phyloP scores from a whole-genome alignment of 1,140 invertebrate species.

The Penaeus chinensis region DNA sequence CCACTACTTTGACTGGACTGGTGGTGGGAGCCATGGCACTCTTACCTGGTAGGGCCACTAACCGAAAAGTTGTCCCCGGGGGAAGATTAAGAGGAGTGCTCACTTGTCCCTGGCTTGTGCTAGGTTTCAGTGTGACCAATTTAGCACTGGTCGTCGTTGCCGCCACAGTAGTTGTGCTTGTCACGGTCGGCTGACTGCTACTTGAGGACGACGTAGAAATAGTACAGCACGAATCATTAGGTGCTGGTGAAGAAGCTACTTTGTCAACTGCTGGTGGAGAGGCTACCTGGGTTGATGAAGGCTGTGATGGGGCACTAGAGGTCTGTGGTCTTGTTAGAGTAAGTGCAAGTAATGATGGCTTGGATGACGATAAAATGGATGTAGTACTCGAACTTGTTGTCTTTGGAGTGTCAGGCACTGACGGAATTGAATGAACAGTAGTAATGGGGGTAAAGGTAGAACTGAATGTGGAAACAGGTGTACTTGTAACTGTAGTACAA shows the following conservation, averaged over 20 bases:
- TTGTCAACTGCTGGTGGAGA: constrained; percentile 35
- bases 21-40: constrained; percentile 61
- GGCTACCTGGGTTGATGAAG: constrained; percentile 31
- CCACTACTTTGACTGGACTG: constrained; percentile 62
- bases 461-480: constrained; percentile 18
- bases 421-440: constrained; percentile 15
- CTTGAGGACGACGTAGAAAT: constrained; percentile 10
- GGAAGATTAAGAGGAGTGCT: constrained; percentile 59
- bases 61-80: constrained; percentile 62
- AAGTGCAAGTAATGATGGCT: constrained; percentile 46
- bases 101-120: constrained; percentile 53
- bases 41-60: constrained; percentile 62
- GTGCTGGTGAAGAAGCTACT: constrained; percentile 14
- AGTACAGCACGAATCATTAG: constrained; percentile 20
- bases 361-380: constrained; percentile 23
- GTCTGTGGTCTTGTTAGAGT: constrained; percentile 47
- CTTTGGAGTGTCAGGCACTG: constrained; percentile 47
- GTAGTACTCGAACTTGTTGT: constrained; percentile 21
- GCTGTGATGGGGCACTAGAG: constrained; percentile 33
- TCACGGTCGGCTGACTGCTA: background rate
- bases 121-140: constrained; percentile 62
- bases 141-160: constrained; percentile 49
- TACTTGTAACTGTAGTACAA: constrained; percentile 29
- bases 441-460: constrained; percentile 40
- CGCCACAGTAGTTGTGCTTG: constrained; percentile 29